phyloP scores from a whole-genome alignment of 2,797 vertebrate genomes.

The Lerista edwardsae region DNA sequence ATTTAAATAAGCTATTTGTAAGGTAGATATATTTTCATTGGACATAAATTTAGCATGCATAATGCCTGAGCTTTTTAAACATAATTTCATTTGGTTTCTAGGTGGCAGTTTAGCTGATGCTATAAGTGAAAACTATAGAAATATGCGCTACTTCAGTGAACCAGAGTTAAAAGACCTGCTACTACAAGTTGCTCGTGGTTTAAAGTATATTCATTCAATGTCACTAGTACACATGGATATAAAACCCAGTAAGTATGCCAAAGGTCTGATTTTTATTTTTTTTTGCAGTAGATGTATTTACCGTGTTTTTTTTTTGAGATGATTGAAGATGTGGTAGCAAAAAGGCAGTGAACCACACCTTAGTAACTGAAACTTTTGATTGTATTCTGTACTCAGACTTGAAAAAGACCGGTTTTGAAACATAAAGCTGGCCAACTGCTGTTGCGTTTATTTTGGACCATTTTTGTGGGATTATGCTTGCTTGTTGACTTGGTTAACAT shows the following conservation, averaged over 20 bases:
- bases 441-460: constrained; percentile 59
- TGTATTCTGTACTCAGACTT: constrained; percentile 38
- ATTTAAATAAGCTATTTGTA: background rate
- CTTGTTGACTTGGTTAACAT: constrained; percentile 44
- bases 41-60: background rate
- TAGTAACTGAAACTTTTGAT: constrained; percentile 59
- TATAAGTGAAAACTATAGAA: constrained; percentile 90
- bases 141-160: constrained; percentile 87
- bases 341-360: constrained; percentile 59
- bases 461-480: constrained; percentile 51
- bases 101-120: constrained; percentile 93
- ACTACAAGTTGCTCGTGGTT: constrained; percentile 91
- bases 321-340: constrained; percentile 48
- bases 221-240: constrained; percentile 99
- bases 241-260: constrained; percentile 92
- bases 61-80: constrained; percentile 20
- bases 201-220: constrained; percentile 96
- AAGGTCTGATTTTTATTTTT: constrained; percentile 1
- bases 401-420: constrained; percentile 48
- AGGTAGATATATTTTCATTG: background rate
- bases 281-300: constrained; percentile 25
- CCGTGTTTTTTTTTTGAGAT: constrained; percentile 18
- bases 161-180: constrained; percentile 93
- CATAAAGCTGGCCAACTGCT: constrained; percentile 52
- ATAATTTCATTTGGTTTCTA: constrained; percentile 56